phyloP scores from a whole-genome alignment of 2,797 vertebrate genomes.

The Clarias platycephalus region DNA sequence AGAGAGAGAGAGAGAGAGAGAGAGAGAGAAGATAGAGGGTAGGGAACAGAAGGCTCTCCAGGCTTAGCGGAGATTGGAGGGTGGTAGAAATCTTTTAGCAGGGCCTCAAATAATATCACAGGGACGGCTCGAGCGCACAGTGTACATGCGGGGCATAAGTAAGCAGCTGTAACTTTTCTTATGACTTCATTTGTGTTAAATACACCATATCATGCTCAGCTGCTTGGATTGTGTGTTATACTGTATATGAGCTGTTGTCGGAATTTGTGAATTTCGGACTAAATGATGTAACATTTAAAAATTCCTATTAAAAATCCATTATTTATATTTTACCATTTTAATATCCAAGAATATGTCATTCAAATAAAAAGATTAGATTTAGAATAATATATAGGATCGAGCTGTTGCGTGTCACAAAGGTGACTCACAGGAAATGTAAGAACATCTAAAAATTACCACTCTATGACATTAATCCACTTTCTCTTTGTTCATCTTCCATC shows the following conservation, averaged over 20 bases:
- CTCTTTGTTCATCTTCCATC: no score
- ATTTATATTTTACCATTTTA: background rate
- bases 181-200: background rate
- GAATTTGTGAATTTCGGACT: background rate
- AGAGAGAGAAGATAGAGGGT: conserved; percentile 16
- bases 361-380: background rate
- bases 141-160: background rate
- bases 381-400: background rate
- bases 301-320: background rate
- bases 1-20: conserved; percentile 18
- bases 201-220: background rate
- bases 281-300: background rate
- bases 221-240: background rate
- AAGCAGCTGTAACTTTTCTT: background rate
- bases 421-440: no score
- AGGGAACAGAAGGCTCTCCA: conserved; percentile 72
- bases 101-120: background rate
- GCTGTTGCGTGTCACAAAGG: no score
- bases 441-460: no score
- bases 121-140: background rate
- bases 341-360: background rate
- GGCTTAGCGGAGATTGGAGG: conserved; percentile 73
- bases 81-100: conserved; percentile 17
- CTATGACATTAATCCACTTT: no score
- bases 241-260: background rate